A percentile compares a stretch with the other conserved stretches of the same genome.
Conservation (phyloP, 2,888 invertebrate genomes). For the Agrochola macilenta region DNA sequence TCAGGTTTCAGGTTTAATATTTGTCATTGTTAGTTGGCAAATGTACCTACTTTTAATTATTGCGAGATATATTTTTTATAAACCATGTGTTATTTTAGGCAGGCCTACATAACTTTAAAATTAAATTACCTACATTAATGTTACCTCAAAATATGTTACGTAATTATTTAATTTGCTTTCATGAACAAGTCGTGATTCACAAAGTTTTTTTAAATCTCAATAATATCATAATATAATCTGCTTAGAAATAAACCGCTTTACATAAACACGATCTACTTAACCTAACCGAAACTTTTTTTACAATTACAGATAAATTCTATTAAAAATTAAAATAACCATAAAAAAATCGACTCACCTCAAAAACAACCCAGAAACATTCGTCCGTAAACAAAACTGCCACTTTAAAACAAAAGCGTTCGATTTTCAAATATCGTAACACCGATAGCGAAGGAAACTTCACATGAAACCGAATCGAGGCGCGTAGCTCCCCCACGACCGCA, state of each 20-base stretch:
- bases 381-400: conserved; percentile 75
- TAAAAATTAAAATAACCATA: background rate
- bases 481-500: conserved; percentile 70
- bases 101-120: background rate
- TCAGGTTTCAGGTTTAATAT: conserved; percentile 20
- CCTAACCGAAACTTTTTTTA: background rate
- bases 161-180: background rate
- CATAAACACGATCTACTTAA: background rate
- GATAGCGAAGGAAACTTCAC: conserved; percentile 76
- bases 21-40: background rate
- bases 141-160: conserved; percentile 13
- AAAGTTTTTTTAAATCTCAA: background rate
- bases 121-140: background rate
- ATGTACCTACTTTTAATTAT: background rate
- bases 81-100: background rate
- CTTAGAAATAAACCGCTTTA: background rate
- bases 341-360: conserved; percentile 69
- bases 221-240: background rate
- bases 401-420: conserved; percentile 70
- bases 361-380: conserved; percentile 63
- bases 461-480: conserved; percentile 65
- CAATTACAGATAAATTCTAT: background rate
- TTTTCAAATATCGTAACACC: conserved; percentile 73
- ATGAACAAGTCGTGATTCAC: background rate
- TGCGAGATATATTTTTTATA: no score